Base-by-base conservation (phyloP, 1,140 invertebrate species). In the Zaprionus camerounensis region DNA sequence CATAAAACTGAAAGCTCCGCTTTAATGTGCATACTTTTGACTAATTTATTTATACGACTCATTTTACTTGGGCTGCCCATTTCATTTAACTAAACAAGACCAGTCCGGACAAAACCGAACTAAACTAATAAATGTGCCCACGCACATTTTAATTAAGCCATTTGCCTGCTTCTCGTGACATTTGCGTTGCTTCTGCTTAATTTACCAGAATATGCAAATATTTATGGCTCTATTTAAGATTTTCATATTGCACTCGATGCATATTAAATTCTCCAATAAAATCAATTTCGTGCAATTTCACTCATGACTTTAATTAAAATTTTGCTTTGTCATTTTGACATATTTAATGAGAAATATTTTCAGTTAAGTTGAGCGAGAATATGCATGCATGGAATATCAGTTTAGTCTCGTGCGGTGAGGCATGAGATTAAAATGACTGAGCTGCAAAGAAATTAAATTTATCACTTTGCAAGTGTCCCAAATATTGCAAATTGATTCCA, bases 21-120 rank as follows among this genome's bases (percentile, higher is more conserved):
- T 75, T 82, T 81, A 71, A 88, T 88, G 68, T 13, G 66, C 56
- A 78, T 71, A 76, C 84, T 88, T 83, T 81, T 76, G 38, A 83
- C 74, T 81, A 83, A 78, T 81, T 83, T 84, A 84, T 81, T 83
- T 83, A 77, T 69, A 49, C 56, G 69, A 71, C 55, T 56, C 55
- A 72, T 65, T 72, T 70, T 65, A 55, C 24, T 71, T 55, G 26
- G 55, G 44, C n/a, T 41, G n/a, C 15, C 38, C 17, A 78, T 84
- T 78, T 76, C 56, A 73, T 80, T 75, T 38, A 59, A 73, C 51
- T 58, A 76, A 75, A 64, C 65, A 76, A 81, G 44, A 11, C 6
- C 46, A n/a, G n/a, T 2, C 6, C 41, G n/a, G n/a, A 6, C 15
- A 5, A 6, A 15, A n/a, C 15, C 41, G 5, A 44, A 44, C 41